Evolutionary conservation across 2,888 invertebrate species (phyloP).

Genomic region (Heliconius hortense): DNA sequence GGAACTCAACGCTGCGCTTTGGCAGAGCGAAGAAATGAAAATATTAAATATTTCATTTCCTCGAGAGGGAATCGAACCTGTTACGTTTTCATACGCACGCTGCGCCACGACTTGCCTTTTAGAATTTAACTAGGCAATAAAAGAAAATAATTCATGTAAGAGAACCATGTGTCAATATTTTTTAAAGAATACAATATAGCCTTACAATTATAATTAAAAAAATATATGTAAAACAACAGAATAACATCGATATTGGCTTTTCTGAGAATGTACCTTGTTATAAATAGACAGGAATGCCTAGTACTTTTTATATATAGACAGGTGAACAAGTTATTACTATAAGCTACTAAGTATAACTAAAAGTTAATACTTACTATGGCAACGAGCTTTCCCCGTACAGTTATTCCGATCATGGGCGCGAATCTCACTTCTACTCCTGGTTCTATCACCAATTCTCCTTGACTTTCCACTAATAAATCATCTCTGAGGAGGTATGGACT

Average conservation of each 20-base stretch:
- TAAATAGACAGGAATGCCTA: slow-evolving; percentile 4
- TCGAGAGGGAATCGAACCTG: too few species aligned
- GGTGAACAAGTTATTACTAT: slow-evolving; percentile 1
- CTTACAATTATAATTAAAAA: too few species aligned
- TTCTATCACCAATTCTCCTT: slow-evolving; percentile 91
- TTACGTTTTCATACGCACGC: too few species aligned
- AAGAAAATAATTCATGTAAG: too few species aligned
- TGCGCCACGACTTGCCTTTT: too few species aligned
- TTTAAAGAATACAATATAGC: too few species aligned
- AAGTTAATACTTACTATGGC: slow-evolving; percentile 88
- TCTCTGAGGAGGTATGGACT: slow-evolving; percentile 90
- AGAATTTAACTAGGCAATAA: too few species aligned
- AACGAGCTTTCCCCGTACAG: slow-evolving; percentile 92
- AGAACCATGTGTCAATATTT: too few species aligned
- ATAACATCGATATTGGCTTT: not conserved
- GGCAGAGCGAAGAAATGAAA: too few species aligned
- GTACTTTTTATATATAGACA: not conserved
- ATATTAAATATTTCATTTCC: too few species aligned
- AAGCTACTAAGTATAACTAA: not conserved
- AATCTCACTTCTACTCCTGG: slow-evolving; percentile 95
- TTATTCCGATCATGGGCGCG: slow-evolving; percentile 95
- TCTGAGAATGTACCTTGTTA: not conserved
- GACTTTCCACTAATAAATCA: slow-evolving; percentile 89
- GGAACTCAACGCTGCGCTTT: too few species aligned
- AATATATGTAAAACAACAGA: not conserved